Evolutionary conservation across 2,113 vertebrate species (phyloP), one percentile per base, ranked within the genome.

Genomic region (Mesembrinibis cayennensis): DNA sequence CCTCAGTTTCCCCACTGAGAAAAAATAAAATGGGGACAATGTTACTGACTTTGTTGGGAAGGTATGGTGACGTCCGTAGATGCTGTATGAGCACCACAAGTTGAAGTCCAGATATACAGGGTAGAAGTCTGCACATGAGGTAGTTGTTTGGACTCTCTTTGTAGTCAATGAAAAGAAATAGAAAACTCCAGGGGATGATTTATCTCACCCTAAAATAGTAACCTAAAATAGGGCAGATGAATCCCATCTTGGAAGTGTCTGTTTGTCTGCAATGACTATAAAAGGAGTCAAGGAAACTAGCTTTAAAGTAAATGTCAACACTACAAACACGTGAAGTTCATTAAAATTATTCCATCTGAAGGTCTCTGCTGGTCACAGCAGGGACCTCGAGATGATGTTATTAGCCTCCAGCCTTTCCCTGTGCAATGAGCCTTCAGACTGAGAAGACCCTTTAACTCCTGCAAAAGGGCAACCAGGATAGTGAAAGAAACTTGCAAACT

Each of bases 231-330:
- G 18, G 30, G 40, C 66, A 95, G 70, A 95, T 56, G 8, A 82
- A 91, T 91, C 49, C 36, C 47, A 17, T 84, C 72, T 89, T 84
- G 73, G 62, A 94, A 95, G 16, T 85, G 40, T 72, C 61, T 87
- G 34, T 81, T 86, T 86, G 56, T 47, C 88, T 92, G 38, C 61
- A 93, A 30, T 87, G 47, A 79, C 91, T 95, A 72, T 71, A 93
- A 89, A 94, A 94, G 69, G 42, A 93, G n/a, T 85, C 84, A 84
- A 85, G 81, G 84, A 96, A 96, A 79, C 72, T 63, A 61, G 77
- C 13, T 89, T 81, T 89, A 65, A 87, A 89, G 38, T 87, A 91
- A 91, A 66, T 71, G 55, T 70, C 90, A 87, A 72, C 81, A 72
- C 38, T 82, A 56, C 30, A 69, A 72, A 79, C 89, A 85, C 1